Evolutionary conservation across 2,113 vertebrate genomes (phyloP).

Genomic region (Sinocyclocheilus anophthalmus): DNA sequence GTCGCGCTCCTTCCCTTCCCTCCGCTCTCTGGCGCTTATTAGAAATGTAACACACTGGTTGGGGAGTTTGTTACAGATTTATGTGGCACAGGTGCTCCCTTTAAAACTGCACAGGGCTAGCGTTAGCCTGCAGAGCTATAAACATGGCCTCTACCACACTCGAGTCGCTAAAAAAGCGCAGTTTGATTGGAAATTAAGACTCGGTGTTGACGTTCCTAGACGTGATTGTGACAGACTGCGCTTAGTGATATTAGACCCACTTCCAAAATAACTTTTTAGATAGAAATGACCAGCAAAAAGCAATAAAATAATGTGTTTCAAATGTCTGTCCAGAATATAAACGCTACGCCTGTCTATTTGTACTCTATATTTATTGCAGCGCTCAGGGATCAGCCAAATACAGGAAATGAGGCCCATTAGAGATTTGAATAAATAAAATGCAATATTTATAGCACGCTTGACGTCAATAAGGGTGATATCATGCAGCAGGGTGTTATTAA

Average conservation of each 20-base stretch:
- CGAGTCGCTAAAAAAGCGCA: not conserved
- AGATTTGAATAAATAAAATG: slow-evolving; percentile 35
- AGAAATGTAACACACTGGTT: slow-evolving; percentile 87
- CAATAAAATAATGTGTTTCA: not conserved
- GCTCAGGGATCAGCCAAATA: slow-evolving; percentile 11
- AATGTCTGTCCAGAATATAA: slow-evolving; percentile 20
- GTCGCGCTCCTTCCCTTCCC: slow-evolving; percentile 65
- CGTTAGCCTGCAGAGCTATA: slow-evolving; percentile 53
- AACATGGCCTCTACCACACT: slow-evolving; percentile 42
- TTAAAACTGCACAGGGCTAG: slow-evolving; percentile 68
- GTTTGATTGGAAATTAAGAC: slow-evolving; percentile 46
- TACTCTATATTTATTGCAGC: slow-evolving; percentile 32
- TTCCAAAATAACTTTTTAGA: slow-evolving; percentile 4
- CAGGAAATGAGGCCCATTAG: slow-evolving; percentile 20
- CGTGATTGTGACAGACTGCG: slow-evolving; percentile 31
- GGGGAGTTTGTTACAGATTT: slow-evolving; percentile 85
- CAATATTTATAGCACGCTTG: slow-evolving; percentile 42
- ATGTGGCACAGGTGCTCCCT: slow-evolving; percentile 84
- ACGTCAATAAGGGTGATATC: slow-evolving; percentile 36
- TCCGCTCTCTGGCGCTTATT: slow-evolving; percentile 86
- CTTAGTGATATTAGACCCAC: slow-evolving; percentile 18
- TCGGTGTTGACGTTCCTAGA: slow-evolving; percentile 39
- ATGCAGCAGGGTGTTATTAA: slow-evolving; percentile 37
- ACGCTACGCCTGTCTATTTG: slow-evolving; percentile 6
- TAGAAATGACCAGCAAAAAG: not conserved